Conservation (phyloP, 2,888 invertebrate genomes). For the Stratiomys singularior region DNA sequence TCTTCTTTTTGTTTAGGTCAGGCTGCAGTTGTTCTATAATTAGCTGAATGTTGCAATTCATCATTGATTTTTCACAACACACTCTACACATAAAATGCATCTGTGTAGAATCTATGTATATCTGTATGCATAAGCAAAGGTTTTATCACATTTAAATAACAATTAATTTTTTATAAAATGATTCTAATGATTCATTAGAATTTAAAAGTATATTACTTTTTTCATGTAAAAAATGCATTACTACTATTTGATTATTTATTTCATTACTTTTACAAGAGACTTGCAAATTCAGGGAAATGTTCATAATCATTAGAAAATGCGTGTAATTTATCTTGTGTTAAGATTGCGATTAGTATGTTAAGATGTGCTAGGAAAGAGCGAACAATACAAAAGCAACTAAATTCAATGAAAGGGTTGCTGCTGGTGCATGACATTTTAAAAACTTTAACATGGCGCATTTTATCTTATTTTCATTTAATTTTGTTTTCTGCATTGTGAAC, state of each 20-base stretch:
- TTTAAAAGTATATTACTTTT: slow-evolving; percentile 21
- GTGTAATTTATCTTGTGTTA: background rate
- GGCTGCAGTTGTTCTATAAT: background rate
- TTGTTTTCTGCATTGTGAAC: background rate
- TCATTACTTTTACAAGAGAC: background rate
- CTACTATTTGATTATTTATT: slow-evolving; percentile 26
- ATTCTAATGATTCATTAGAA: slow-evolving; percentile 17
- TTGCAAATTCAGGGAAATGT: background rate
- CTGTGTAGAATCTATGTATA: background rate
- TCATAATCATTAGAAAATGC: background rate
- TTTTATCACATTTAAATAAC: slow-evolving; percentile 43
- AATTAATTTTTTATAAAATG: background rate
- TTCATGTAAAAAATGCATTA: slow-evolving; percentile 30
- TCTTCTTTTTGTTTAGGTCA: slow-evolving; percentile 19
- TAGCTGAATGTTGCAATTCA: background rate
- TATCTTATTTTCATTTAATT: background rate
- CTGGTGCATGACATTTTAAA: background rate
- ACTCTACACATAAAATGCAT: background rate
- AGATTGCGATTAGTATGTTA: background rate
- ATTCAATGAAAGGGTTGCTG: background rate
- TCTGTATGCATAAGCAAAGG: slow-evolving; percentile 19
- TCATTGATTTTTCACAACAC: background rate
- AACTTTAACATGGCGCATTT: background rate
- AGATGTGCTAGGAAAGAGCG: background rate
- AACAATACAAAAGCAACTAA: background rate